Percentiles rank a stretch among this genome's conserved stretches.
Conservation (phyloP, 1,140 invertebrate genomes). For the Phocides pigmalion region DNA sequence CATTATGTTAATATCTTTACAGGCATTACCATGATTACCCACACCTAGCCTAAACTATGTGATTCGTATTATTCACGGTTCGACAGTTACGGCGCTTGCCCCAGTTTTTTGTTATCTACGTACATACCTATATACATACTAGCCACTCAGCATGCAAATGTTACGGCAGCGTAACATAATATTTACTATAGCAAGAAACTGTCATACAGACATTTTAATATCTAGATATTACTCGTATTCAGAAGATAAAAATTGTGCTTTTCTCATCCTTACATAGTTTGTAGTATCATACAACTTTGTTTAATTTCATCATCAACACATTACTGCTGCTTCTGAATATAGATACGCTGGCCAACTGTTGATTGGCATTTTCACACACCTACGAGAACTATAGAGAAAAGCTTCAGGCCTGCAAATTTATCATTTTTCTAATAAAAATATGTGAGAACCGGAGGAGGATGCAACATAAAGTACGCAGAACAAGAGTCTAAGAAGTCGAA, state of each 20-base stretch:
- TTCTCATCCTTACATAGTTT: no score
- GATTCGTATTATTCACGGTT: conserved; percentile 11
- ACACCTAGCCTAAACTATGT: conserved; percentile 3
- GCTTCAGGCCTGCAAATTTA: no score
- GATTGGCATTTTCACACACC: no score
- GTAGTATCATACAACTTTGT: no score
- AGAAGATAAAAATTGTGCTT: not conserved
- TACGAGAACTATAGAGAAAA: no score
- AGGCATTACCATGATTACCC: conserved; percentile 13
- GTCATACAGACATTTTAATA: not conserved
- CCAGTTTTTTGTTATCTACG: conserved; percentile 18
- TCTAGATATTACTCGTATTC: not conserved
- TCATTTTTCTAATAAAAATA: no score
- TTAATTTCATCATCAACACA: no score
- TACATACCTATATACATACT: conserved; percentile 11
- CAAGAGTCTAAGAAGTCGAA: no score
- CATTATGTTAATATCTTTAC: conserved; percentile 8
- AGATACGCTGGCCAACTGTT: no score
- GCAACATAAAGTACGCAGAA: no score
- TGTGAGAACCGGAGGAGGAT: no score
- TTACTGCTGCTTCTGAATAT: no score
- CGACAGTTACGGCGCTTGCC: conserved; percentile 14
- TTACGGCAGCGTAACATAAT: conserved; percentile 10
- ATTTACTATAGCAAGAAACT: conserved; percentile 1
- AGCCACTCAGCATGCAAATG: conserved; percentile 6